Conservation (phyloP, 2,888 invertebrate genomes). For the Dichetophora obliterata region DNA sequence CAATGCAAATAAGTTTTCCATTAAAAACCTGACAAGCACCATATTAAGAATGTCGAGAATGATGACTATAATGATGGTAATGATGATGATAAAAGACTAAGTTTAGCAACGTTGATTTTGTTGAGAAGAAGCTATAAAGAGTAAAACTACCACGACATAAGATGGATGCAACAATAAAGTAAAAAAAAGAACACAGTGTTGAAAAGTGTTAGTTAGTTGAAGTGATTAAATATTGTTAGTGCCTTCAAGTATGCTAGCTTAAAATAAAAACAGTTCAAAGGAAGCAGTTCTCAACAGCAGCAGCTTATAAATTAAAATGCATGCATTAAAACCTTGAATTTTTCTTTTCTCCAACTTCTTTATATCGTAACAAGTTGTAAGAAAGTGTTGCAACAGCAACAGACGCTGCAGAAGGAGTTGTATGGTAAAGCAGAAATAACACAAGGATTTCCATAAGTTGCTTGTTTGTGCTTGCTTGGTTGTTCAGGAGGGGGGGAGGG, state of each 20-base stretch:
- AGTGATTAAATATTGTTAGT: slow-evolving; percentile 33
- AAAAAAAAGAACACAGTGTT: neutral
- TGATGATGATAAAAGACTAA: slow-evolving; percentile 2
- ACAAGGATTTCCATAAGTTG: neutral
- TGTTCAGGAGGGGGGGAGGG: no score
- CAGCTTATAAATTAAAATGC: slow-evolving; percentile 64
- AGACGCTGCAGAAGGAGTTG: neutral
- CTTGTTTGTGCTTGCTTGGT: neutral
- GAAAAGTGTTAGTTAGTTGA: slow-evolving; percentile 35
- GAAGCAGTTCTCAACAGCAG: neutral
- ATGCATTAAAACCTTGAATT: slow-evolving; percentile 57
- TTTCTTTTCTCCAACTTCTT: neutral
- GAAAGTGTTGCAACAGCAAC: neutral
- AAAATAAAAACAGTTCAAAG: no score
- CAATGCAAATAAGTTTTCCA: neutral
- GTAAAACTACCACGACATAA: neutral
- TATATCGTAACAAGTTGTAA: neutral
- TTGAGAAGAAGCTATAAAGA: neutral
- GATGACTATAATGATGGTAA: neutral
- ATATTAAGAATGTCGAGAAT: neutral
- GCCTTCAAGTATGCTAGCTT: slow-evolving; percentile 10
- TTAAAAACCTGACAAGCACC: slow-evolving; percentile 12
- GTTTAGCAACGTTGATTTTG: neutral
- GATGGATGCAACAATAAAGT: neutral
- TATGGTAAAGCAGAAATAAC: neutral